Percentiles rank a stretch among this genome's conserved stretches.
phyloP scores from a whole-genome alignment of 2,888 invertebrate species.

The Dione vanillae region DNA sequence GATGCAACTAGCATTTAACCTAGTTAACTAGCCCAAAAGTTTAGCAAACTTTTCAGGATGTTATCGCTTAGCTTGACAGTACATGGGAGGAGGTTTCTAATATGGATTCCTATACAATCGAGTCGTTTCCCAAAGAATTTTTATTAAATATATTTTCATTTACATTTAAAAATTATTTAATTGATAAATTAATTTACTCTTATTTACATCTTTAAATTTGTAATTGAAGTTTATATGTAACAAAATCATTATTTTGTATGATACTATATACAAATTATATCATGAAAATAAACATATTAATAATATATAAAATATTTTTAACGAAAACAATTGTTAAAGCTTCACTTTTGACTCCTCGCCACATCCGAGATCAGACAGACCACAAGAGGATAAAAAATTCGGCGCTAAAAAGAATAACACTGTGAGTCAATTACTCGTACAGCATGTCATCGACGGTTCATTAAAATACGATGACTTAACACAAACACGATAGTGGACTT shows the following conservation, averaged over 20 bases:
- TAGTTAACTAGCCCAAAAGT: too few species aligned
- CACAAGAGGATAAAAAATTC: constrained; percentile 70
- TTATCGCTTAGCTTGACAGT: too few species aligned
- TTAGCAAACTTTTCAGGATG: too few species aligned
- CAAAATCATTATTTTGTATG: background rate
- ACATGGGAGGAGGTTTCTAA: too few species aligned
- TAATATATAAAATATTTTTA: constrained; percentile 53
- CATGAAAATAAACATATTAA: constrained; percentile 14
- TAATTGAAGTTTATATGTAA: background rate
- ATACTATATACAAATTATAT: background rate
- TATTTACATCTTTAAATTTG: background rate
- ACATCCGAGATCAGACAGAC: constrained; percentile 65
- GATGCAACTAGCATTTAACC: too few species aligned
- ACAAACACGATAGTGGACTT: constrained; percentile 82
- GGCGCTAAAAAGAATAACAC: constrained; percentile 82
- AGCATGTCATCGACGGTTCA: constrained; percentile 84
- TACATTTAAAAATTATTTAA: too few species aligned
- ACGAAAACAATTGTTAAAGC: too few species aligned
- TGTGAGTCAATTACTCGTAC: constrained; percentile 81
- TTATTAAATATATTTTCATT: too few species aligned
- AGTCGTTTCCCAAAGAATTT: too few species aligned
- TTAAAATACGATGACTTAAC: constrained; percentile 84
- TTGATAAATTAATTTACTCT: too few species aligned
- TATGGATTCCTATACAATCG: too few species aligned
- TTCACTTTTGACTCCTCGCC: constrained; percentile 60